phyloP scores from a whole-genome alignment of 2,113 vertebrate genomes.

The Brachypteracias leptosomus region DNA sequence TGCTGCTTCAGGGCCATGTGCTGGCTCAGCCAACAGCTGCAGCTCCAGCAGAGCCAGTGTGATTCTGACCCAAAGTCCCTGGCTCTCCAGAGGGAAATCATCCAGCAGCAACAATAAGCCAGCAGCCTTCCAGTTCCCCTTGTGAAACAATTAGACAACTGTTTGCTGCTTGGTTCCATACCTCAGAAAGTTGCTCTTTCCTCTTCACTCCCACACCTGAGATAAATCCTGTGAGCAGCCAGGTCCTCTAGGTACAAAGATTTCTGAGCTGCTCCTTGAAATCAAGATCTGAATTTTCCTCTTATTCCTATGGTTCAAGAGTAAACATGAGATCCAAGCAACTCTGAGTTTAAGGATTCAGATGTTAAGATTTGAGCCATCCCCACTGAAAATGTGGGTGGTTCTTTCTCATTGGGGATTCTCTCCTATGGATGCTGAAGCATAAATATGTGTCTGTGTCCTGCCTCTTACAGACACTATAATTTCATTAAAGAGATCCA shows the following conservation, averaged over 20 bases:
- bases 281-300: background rate
- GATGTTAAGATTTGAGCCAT: background rate
- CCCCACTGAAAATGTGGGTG: rapidly evolving
- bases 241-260: background rate
- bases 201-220: background rate
- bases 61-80: background rate
- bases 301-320: background rate
- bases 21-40: background rate
- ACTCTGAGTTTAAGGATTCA: background rate
- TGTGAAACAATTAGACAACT: background rate
- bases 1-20: background rate
- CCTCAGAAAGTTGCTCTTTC: background rate
- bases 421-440: background rate
- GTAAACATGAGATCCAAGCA: background rate
- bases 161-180: background rate
- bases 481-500: background rate
- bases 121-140: background rate
- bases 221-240: background rate
- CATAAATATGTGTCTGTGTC: background rate
- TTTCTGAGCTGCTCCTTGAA: background rate
- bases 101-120: background rate
- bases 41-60: background rate
- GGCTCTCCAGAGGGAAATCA: background rate
- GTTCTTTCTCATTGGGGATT: background rate
- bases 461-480: background rate